phyloP scores from a whole-genome alignment of 1,140 invertebrate species.

The Drosophila punjabiensis region DNA sequence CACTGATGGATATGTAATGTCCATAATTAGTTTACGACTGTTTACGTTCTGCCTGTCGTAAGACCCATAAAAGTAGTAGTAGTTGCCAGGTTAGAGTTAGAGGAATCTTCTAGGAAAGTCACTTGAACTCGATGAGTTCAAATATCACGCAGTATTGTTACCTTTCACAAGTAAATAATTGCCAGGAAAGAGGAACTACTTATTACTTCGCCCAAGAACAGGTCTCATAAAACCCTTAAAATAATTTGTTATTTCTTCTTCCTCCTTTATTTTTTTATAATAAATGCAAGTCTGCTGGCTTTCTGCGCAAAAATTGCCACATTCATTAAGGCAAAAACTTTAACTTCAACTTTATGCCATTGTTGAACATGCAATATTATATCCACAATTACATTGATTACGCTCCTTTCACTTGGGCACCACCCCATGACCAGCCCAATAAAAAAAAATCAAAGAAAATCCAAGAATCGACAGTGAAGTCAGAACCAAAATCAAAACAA shows the following conservation, averaged over 20 bases:
- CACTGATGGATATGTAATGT: conserved; percentile 65
- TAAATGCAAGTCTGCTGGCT: not conserved
- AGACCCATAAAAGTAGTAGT: conserved; percentile 2
- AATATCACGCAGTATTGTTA: not conserved
- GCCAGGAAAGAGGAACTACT: not conserved
- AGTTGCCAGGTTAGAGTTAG: not conserved
- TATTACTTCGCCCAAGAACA: not conserved
- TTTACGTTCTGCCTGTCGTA: conserved; percentile 38
- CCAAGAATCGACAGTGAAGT: conserved; percentile 29
- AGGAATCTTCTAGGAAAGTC: not conserved
- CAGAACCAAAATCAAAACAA: conserved; percentile 52
- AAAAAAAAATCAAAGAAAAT: conserved; percentile 3
- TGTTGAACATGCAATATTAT: conserved; percentile 49
- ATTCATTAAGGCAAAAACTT: conserved; percentile 49
- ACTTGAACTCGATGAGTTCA: not conserved
- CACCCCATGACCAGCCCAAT: not conserved
- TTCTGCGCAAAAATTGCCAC: conserved; percentile 39
- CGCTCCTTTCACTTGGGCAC: conserved; percentile 24
- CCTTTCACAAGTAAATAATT: not conserved
- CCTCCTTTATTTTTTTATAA: not conserved
- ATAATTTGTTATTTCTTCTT: not conserved
- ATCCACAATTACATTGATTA: conserved; percentile 53
- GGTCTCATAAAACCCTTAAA: not conserved
- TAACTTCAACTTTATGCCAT: conserved; percentile 29
- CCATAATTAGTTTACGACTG: conserved; percentile 66